Percentiles rank a stretch among this genome's conserved stretches.
phyloP scores from a whole-genome alignment of 1,140 invertebrate species.

The Drosophila repleta region DNA sequence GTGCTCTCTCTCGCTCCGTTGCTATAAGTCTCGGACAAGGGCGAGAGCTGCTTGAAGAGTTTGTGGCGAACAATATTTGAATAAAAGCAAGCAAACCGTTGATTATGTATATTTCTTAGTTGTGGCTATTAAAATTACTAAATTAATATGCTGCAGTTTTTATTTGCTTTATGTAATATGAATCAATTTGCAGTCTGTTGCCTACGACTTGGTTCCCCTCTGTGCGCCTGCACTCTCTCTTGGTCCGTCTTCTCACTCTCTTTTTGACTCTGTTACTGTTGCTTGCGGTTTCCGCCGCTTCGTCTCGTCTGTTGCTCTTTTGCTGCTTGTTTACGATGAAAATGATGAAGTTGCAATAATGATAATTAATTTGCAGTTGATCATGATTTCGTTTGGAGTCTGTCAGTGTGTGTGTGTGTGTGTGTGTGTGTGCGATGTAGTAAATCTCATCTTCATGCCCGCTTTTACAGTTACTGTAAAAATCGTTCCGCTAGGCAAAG shows the following conservation, averaged over 20 bases:
- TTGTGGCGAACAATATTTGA: background rate
- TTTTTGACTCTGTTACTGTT: background rate
- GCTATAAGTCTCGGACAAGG: background rate
- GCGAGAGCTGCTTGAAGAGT: conserved; percentile 34
- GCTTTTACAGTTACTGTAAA: conserved; percentile 64
- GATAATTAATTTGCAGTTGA: conserved; percentile 38
- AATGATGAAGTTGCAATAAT: conserved; percentile 49
- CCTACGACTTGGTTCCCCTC: background rate
- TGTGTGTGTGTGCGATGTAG: conserved; percentile 18
- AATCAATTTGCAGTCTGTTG: background rate
- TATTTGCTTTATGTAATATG: background rate
- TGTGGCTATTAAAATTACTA: background rate
- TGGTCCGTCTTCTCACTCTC: background rate
- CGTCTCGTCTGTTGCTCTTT: conserved; percentile 34
- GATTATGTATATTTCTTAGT: too few species aligned
- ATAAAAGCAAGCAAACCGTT: too few species aligned
- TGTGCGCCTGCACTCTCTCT: background rate
- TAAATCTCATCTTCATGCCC: conserved; percentile 47
- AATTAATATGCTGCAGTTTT: background rate
- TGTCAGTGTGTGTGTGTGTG: background rate
- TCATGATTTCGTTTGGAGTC: conserved; percentile 20
- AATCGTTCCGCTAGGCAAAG: conserved; percentile 23
- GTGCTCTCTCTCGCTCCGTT: conserved; percentile 14
- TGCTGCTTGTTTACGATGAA: conserved; percentile 43
- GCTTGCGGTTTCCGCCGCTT: background rate